phyloP scores from a whole-genome alignment of 2,888 invertebrate genomes.

The Amitus sp. region DNA sequence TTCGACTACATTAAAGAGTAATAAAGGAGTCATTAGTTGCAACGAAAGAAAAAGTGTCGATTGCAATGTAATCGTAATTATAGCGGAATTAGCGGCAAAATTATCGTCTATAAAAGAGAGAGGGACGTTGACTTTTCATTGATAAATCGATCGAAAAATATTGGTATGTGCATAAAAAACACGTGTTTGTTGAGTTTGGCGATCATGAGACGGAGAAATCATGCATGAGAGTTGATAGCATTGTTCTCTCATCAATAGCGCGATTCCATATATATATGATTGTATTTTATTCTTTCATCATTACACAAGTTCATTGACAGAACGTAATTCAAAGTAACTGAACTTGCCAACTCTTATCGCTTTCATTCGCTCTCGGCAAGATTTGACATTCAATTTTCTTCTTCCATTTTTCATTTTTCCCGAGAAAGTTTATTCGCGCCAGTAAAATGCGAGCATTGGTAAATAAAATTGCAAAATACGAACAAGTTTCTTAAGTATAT shows the following conservation, averaged over 20 bases:
- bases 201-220: slow-evolving; percentile 2
- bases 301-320: slow-evolving; percentile 32
- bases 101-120: too few relatives aligned
- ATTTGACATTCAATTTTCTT: not conserved
- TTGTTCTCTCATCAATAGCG: too few relatives aligned
- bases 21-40: too few relatives aligned
- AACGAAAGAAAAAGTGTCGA: too few relatives aligned
- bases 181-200: slow-evolving; percentile 5
- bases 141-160: slow-evolving; percentile 4
- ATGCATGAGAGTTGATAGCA: slow-evolving; percentile 22
- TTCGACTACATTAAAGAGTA: too few relatives aligned
- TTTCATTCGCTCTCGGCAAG: not conserved
- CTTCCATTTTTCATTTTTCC: not conserved
- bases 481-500: too few relatives aligned
- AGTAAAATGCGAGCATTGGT: too few relatives aligned
- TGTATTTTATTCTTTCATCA: not conserved
- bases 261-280: too few relatives aligned
- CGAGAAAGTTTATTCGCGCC: too few relatives aligned
- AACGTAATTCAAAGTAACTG: slow-evolving; percentile 15
- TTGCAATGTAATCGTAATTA: not conserved
- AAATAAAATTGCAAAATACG: too few relatives aligned
- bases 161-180: slow-evolving; percentile 6
- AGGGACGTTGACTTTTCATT: slow-evolving; percentile 14
- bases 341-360: too few relatives aligned
- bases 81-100: not conserved